Conservation (phyloP, 2,797 vertebrate species). For the Galagoides demidoff region DNA sequence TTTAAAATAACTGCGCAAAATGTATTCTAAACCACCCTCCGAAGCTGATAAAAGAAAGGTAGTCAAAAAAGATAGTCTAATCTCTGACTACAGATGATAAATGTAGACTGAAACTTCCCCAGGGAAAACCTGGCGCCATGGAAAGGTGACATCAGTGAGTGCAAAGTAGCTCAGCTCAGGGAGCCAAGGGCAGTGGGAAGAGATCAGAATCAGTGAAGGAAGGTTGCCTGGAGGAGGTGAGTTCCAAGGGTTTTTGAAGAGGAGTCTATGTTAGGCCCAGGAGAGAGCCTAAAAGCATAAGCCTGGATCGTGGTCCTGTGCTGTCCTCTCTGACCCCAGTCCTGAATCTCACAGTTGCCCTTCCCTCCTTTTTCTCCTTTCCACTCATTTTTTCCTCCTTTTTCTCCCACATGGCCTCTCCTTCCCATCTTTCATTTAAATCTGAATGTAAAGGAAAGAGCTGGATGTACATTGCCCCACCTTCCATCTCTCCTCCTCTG, state of each 20-base stretch:
- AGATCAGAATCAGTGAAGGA: background rate
- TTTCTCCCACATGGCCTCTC: background rate
- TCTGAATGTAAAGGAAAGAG: background rate
- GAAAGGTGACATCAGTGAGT: background rate
- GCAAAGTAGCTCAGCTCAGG: background rate
- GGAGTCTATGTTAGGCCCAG: background rate
- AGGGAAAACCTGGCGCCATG: background rate
- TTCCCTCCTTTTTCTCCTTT: background rate
- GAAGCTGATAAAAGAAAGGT: background rate
- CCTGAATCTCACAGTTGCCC: background rate
- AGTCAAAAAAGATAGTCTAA: background rate
- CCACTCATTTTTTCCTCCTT: background rate
- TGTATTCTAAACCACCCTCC: background rate
- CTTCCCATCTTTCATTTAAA: background rate
- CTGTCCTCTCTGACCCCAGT: background rate
- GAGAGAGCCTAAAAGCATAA: background rate
- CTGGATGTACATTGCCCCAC: background rate
- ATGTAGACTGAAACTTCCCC: background rate
- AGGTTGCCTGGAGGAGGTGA: background rate
- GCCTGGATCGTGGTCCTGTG: background rate
- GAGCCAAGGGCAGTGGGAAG: background rate
- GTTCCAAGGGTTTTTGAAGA: background rate
- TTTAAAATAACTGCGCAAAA: background rate
- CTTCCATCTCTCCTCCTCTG: background rate
- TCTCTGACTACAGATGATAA: background rate